Conservation (phyloP, 2,888 invertebrate species). For the Polydesmus complanatus region DNA sequence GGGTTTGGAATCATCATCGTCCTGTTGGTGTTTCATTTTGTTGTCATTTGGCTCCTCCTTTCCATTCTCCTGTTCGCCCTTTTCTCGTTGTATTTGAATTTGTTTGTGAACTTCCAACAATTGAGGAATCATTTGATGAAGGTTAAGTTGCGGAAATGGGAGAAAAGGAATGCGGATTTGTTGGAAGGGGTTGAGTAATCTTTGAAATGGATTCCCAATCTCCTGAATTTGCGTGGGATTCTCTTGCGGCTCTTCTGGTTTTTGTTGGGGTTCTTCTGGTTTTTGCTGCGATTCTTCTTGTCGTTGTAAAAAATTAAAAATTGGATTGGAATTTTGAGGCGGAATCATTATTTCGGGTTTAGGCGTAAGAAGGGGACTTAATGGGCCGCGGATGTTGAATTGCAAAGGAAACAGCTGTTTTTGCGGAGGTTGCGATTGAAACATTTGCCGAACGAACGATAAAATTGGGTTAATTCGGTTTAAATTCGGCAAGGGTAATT, state of each 20-base stretch:
- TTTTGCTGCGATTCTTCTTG: neutral
- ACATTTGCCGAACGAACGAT: neutral
- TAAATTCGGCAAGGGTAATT: neutral
- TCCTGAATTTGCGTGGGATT: neutral
- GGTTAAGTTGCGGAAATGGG: conserved; percentile 1
- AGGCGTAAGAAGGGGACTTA: neutral
- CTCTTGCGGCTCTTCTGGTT: neutral
- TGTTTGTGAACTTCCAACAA: conserved; percentile 14
- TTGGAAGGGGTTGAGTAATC: neutral
- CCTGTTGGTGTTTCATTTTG: conserved; percentile 3
- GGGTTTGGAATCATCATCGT: conserved; percentile 6
- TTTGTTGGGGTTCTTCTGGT: neutral
- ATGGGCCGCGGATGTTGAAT: neutral
- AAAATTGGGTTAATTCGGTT: neutral
- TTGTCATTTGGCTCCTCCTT: too few relatives aligned
- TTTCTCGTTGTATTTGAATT: conserved; percentile 8
- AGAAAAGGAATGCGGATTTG: neutral
- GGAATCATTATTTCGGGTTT: neutral
- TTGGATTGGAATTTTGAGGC: neutral
- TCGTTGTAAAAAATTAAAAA: neutral
- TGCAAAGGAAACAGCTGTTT: neutral
- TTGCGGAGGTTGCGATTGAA: neutral
- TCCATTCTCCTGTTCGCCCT: conserved; percentile 4
- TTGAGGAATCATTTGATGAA: conserved; percentile 9
- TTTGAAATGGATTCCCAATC: neutral